Percentiles rank a stretch among this genome's conserved stretches.
Evolutionary conservation across 2,888 invertebrate species (phyloP).

Genomic region (Dicyrtoma fusca): DNA sequence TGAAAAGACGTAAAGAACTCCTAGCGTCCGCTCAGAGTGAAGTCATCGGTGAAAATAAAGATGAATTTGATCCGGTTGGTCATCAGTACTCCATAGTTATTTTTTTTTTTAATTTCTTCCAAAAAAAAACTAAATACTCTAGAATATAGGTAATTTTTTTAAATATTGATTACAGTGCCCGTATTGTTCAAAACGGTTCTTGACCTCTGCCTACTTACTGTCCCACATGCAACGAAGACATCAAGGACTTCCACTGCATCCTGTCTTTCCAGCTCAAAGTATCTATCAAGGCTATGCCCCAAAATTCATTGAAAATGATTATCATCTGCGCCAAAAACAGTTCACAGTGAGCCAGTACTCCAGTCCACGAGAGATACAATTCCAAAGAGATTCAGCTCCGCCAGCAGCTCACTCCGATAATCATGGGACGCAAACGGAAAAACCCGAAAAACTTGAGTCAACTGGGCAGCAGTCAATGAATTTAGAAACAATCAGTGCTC

Average conservation of each 20-base stretch:
- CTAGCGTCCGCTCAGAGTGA: constrained; percentile 45
- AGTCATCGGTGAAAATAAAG: constrained; percentile 45
- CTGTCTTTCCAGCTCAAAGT: constrained; percentile 19
- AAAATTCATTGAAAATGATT: constrained; percentile 23
- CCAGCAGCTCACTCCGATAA: background rate
- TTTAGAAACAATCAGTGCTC: constrained; percentile 16
- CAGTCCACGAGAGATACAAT: constrained; percentile 4
- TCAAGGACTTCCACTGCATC: constrained; percentile 53
- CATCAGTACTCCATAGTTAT: background rate
- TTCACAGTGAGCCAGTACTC: background rate
- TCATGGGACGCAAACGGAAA: background rate
- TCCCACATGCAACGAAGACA: constrained; percentile 54
- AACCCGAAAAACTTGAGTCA: background rate
- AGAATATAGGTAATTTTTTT: background rate
- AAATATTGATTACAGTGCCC: constrained; percentile 44
- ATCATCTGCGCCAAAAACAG: background rate
- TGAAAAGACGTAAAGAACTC: constrained; percentile 48
- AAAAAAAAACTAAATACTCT: background rate
- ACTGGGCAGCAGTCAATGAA: background rate
- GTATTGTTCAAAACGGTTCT: constrained; percentile 51
- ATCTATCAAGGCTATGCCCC: constrained; percentile 1
- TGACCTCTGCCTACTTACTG: constrained; percentile 43
- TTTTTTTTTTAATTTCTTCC: background rate
- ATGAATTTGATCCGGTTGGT: constrained; percentile 49
- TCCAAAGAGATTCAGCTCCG: no score